Evolutionary conservation across 1,140 invertebrate genomes (phyloP).

Genomic region (Temnothorax nylanderi): DNA sequence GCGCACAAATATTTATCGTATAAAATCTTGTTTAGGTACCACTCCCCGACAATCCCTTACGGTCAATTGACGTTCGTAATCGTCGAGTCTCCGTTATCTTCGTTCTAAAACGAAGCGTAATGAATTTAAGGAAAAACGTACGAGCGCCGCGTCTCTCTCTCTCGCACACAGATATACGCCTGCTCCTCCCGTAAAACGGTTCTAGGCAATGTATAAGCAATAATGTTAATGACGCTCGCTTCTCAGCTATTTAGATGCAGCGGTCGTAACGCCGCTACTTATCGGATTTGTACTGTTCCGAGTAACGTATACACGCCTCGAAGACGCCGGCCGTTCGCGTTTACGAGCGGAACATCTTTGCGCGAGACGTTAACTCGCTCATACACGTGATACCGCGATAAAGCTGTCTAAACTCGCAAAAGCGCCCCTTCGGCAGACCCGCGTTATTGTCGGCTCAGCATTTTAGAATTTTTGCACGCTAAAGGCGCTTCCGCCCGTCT

Average conservation of each 20-base stretch:
- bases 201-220: background rate
- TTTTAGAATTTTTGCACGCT: background rate
- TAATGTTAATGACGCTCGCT: constrained; percentile 21
- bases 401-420: constrained; percentile 32
- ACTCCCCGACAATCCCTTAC: background rate
- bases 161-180: background rate
- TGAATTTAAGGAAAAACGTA: background rate
- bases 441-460: background rate
- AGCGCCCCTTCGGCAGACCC: background rate
- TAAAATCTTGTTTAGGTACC: constrained; percentile 2
- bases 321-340: background rate
- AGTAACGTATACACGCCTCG: constrained; percentile 14
- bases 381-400: constrained; percentile 15
- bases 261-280: constrained; percentile 29
- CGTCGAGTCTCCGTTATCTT: background rate
- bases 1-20: constrained; percentile 23
- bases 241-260: background rate
- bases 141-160: background rate
- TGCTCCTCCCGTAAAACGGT: constrained; percentile 31
- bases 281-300: constrained; percentile 4
- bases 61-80: background rate
- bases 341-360: constrained; percentile 31
- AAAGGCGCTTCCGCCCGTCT: background rate
- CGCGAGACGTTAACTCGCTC: constrained; percentile 30
- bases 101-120: background rate